Percentiles rank a stretch among this genome's conserved stretches.
These are phyloP conservation scores for Acanthis flammea DNA, from an alignment of 2,797 vertebrate species.

Conservation along the genomic window DNA sequence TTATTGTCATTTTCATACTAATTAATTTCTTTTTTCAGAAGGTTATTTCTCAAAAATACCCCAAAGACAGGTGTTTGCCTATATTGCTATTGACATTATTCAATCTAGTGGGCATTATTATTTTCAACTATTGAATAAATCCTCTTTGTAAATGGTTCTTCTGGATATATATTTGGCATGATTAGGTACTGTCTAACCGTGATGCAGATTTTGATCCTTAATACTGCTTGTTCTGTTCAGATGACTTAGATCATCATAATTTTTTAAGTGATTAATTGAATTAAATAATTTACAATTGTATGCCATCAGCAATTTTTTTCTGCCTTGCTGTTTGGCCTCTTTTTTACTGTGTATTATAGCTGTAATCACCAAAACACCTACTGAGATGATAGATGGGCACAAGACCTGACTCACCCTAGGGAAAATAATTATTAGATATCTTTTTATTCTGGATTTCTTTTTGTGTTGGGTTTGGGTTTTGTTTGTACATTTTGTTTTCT, in stretches of 20 bases:
- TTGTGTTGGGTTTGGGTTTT: neutral
- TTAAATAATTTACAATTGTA: neutral
- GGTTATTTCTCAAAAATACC: neutral
- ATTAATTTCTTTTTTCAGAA: neutral
- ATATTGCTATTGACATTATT: too few species aligned
- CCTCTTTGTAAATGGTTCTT: too few species aligned
- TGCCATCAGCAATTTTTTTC: neutral
- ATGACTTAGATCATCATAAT: neutral
- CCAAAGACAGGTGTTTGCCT: neutral
- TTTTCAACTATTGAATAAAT: too few species aligned
- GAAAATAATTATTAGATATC: neutral
- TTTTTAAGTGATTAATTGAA: neutral
- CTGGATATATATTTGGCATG: fast-evolving
- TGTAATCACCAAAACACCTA: neutral
- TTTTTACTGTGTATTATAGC: neutral
- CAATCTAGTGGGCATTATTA: too few species aligned
- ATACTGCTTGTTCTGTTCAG: neutral
- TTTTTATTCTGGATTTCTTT: neutral
- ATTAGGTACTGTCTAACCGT: neutral
- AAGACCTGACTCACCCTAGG: neutral
- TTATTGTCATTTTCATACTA: neutral
- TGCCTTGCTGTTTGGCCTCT: neutral
- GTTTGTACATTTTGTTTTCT: neutral
- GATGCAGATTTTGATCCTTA: neutral
- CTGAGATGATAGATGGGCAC: neutral